Evolutionary conservation across 92 coral and sea anemone species (phyloP), one percentile per base, ranked within the genome.

Genomic region (Isaurus tuberculatus): DNA sequence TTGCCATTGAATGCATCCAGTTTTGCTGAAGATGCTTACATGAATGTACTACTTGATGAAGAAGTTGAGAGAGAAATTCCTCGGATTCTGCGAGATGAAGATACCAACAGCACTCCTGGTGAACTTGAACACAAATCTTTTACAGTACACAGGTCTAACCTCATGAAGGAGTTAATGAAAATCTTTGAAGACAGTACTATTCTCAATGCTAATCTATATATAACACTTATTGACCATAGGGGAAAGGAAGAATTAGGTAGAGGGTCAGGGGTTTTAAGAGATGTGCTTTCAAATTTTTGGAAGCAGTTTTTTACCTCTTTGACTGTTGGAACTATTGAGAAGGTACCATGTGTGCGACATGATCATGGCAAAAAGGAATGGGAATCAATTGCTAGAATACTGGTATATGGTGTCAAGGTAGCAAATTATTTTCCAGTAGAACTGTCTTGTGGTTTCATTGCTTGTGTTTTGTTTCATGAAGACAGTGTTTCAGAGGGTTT

Each of bases 221-320:
- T 70, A 22, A 83, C 86, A 55, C 61, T 83, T 42, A 70, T 83
- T 83, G 79, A 44, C 31, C 53, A 83, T 70, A 68, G 73, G 72
- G 86, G 86, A 25, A 69, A 33, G 79, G 79, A 19, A 49, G 86
- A 83, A 83, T 55, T 26, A 64, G 84, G 84, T 43, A 61, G 22
- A 31, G 86, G 86, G 15, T 75, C 72, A 48, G 79, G 86, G 58
- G 86, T 83, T 33, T 70, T 83, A 40, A 27, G 86, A 30, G 86
- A 83, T 70, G 79, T 77, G 42, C 42, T 83, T 34, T 23, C 86
- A 26, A 33, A 65, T 17, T 83, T 83, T 51, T 83, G 86, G 86
- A 69, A 55, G 53, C 86, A 83, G 70, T 51, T 83, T 83, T 33
- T 83, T 42, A 83, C 72, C 32, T 83, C 79, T 11, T 40, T 83